Conservation (phyloP, 2,113 vertebrate genomes). For the Syngnathus scovelli region DNA sequence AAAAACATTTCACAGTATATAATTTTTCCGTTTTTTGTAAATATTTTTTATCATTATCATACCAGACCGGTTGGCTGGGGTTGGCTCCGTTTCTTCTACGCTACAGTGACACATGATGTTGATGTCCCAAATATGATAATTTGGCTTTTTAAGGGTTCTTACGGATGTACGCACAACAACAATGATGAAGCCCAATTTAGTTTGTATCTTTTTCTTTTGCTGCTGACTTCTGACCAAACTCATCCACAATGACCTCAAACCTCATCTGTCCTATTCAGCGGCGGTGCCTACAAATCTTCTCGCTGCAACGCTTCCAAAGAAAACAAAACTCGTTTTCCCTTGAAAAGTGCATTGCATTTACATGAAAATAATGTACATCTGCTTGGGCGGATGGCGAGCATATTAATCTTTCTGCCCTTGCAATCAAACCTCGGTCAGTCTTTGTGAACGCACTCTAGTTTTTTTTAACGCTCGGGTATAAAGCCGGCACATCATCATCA, state of each 20-base stretch:
- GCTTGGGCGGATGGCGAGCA: constrained; percentile 55
- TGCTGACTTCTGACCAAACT: background rate
- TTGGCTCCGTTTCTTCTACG: background rate
- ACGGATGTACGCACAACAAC: background rate
- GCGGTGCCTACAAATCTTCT: background rate
- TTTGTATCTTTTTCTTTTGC: background rate
- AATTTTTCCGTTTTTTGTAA: background rate
- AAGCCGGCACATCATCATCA: constrained; percentile 51
- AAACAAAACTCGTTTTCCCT: background rate
- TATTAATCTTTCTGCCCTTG: constrained; percentile 56
- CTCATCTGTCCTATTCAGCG: constrained; percentile 5
- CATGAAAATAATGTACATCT: constrained; percentile 57
- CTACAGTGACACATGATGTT: background rate
- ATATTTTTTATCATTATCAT: too few relatives aligned
- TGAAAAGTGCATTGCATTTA: background rate
- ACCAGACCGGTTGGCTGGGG: too few relatives aligned
- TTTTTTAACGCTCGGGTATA: constrained; percentile 26
- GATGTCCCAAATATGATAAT: background rate
- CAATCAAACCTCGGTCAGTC: constrained; percentile 58
- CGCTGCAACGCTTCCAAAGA: constrained; percentile 1
- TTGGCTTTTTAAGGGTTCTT: background rate
- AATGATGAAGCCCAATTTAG: background rate
- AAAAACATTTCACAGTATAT: background rate
- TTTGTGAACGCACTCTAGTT: constrained; percentile 25
- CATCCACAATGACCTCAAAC: background rate